Base-by-base conservation (phyloP, 2,797 vertebrate genomes). In the Hozukius guyotensis region DNA sequence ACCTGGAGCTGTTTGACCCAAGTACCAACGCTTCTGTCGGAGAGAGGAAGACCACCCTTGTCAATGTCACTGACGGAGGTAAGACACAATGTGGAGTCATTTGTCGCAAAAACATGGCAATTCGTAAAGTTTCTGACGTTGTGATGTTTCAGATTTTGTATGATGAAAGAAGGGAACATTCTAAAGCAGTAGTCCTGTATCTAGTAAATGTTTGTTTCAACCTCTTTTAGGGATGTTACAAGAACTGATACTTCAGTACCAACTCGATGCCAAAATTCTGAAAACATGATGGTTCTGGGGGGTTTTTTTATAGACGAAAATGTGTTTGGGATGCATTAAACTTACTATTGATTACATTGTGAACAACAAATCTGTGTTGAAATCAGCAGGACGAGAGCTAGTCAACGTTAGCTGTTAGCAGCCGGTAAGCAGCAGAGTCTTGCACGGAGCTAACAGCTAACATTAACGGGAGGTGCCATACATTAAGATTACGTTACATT, bases 1-100 rank as follows among this genome's bases (percentile, higher is more conserved):
- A 96, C 6, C 71, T 97, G 77, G 96, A 96, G 87, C 91, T 97
- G 67, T 93, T 85, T 55, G 95, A 97, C 14, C 95, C 96, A n/a
- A 94, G 95, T 29, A 53, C 63, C 60, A 95, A 94, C 8, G 61
- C 87, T 8, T 18, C 80, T 3, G 3, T 97, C 1, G 95, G 94
- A 61, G 95, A 96, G 8, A 93, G 84, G 80, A 96, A 93, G 86
- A 96, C 91, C 55, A 96, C 95, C 0, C 0, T 83, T 14, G 92
- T 97, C 66, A 95, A 91, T 46, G 29, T 96, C 69, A 78, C 56
- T 3, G 92, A 95, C 0, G 88, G 80, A 72, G 89, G 95, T 95
- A 38, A 87, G 87, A 63, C 7, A 31, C 52, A 53, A 18, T 49
- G 16, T 18, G 2, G 11, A 46, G 20, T 52, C 38, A 29, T 42